Percentiles rank a stretch among this genome's conserved stretches.
Conservation (phyloP, 23 tunicate species). For the Halocynthia aurantium region DNA sequence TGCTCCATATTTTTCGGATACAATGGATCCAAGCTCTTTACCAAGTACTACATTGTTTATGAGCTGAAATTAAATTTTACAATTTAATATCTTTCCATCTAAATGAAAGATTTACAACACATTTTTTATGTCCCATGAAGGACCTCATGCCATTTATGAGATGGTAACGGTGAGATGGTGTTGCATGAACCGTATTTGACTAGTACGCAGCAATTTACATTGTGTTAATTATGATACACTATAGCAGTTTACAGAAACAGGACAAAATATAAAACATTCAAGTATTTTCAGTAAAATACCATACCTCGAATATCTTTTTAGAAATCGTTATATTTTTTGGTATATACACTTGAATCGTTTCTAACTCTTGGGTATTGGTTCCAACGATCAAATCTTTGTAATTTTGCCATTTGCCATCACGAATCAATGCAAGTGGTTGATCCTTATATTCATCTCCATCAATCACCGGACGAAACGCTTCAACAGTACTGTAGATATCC, state of each 20-base stretch:
- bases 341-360: constrained; percentile 9
- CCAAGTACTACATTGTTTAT: constrained; percentile 7
- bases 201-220: no score
- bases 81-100: no score
- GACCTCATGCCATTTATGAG: no score
- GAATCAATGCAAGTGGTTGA: constrained; percentile 17
- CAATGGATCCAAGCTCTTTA: constrained; percentile 15
- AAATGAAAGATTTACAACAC: no score
- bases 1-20: constrained; percentile 13
- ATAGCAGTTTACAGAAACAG: no score
- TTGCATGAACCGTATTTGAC: no score
- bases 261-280: no score
- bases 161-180: no score
- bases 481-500: constrained; percentile 20
- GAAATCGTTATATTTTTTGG: constrained; percentile 7
- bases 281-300: not conserved
- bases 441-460: constrained; percentile 17
- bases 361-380: constrained; percentile 17
- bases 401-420: constrained; percentile 7
- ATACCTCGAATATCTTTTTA: not conserved
- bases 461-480: constrained; percentile 24
- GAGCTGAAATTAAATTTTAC: no score
- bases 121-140: no score
- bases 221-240: no score
- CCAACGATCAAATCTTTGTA: constrained; percentile 23